Evolutionary conservation across 2,888 invertebrate species (phyloP).

Genomic region (Scaptomyza reducta): DNA sequence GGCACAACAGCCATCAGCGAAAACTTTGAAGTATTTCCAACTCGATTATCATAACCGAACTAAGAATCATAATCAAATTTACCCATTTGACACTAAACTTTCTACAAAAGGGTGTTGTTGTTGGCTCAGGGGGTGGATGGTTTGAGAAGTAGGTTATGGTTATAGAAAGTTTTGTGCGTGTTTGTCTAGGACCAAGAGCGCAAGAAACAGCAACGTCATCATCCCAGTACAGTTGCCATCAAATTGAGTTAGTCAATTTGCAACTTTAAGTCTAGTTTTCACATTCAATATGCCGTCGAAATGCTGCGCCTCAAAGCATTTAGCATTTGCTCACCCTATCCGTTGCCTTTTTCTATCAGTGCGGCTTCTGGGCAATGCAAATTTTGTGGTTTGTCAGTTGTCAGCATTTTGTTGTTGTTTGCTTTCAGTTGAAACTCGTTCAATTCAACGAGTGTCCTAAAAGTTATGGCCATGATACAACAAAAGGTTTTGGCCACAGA

Average conservation of each 20-base stretch:
- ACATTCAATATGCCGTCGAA: constrained; percentile 63
- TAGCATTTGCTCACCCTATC: not conserved
- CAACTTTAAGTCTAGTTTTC: constrained; percentile 55
- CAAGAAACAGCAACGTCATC: constrained; percentile 42
- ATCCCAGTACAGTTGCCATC: constrained; percentile 32
- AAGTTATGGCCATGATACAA: constrained; percentile 25
- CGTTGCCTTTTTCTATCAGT: not conserved
- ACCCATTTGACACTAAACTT: constrained; percentile 78
- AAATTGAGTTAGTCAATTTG: constrained; percentile 79
- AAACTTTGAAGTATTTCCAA: constrained; percentile 75
- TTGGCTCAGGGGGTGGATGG: not conserved
- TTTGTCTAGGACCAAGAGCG: constrained; percentile 32
- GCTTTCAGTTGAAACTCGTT: constrained; percentile 14
- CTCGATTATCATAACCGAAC: constrained; percentile 78
- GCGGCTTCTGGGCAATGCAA: constrained; percentile 44
- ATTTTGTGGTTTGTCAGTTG: constrained; percentile 47
- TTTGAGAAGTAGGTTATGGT: not conserved
- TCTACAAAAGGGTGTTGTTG: constrained; percentile 16
- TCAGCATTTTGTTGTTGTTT: constrained; percentile 40
- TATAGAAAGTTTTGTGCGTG: constrained; percentile 12
- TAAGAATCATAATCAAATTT: constrained; percentile 75
- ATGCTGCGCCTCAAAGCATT: constrained; percentile 34
- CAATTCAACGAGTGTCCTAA: constrained; percentile 1
- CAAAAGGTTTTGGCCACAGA: constrained; percentile 45
- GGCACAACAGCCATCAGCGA: constrained; percentile 37